Evolutionary conservation across 2,797 vertebrate species (phyloP), one percentile per base, ranked within the genome.

Genomic region (Thaleichthys pacificus): DNA sequence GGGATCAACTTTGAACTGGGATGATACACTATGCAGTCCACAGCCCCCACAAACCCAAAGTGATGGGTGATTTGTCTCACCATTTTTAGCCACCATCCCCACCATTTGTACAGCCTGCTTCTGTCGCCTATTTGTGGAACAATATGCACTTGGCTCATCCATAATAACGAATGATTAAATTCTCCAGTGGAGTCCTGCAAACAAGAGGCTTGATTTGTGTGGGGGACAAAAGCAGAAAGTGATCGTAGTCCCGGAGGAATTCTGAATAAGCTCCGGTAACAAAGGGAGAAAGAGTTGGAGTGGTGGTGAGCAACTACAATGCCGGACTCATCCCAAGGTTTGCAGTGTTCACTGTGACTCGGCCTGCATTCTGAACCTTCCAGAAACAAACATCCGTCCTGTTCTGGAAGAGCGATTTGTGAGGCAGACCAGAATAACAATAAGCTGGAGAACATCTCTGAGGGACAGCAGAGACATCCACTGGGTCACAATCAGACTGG

Each of bases 231-330:
- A 74, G 62, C 72, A 66, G 24, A 17, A 82, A 79, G 69, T 77
- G 79, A 87, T 83, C 76, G 83, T 75, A 75, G 71, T 72, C 82
- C 82, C 7, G 8, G 77, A 63, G 82, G 77, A 79, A 84, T 74
- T 49, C 71, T 70, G 76, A 54, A 54, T 54, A 63, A 64, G 61
- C 32, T 22, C 19, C 35, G 28, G 71, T 70, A 64, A 79, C 67
- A 72, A 66, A 86, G 80, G 28, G 7, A 84, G 74, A 78, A 70
- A 71, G 68, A 62, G 38, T 54, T 21, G 47, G 56, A 70, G 32
- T 12, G 21, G 21, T 70, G 32, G 63, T 66, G 64, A 75, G 64
- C 70, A 58, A 78, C 69, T 68, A 51, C 22, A 69, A 73, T 76
- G 72, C 28, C 67, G 64, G 70, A 79, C 15, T 24, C 64, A 61